A percentile compares a stretch with the other conserved stretches of the same genome.
These are phyloP conservation scores for Mastacembelus armatus DNA, from an alignment of 2,797 vertebrate genomes.

Conservation along the genomic window DNA sequence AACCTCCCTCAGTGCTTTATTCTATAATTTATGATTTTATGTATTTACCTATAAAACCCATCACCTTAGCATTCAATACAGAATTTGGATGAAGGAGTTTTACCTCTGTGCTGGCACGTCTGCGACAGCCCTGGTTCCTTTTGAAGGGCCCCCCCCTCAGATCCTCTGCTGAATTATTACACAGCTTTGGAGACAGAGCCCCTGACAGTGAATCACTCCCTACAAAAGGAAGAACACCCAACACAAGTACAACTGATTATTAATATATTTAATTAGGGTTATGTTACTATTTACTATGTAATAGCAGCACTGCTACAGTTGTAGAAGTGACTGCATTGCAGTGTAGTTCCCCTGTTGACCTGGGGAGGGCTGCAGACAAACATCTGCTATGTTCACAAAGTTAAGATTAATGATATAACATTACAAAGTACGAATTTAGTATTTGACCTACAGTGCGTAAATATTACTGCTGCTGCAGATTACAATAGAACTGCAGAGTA, in stretches of 20 bases:
- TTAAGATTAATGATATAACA: too few species aligned
- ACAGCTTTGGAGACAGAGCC: conserved; percentile 75
- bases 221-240: conserved; percentile 45
- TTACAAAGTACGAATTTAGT: too few species aligned
- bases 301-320: too few species aligned
- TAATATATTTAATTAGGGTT: not conserved
- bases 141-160: conserved; percentile 72
- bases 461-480: too few species aligned
- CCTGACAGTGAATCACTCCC: conserved; percentile 87
- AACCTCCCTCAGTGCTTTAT: too few species aligned
- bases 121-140: conserved; percentile 70
- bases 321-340: too few species aligned
- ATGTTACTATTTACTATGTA: not conserved
- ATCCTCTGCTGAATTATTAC: conserved; percentile 85
- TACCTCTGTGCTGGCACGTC: conserved; percentile 88
- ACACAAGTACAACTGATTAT: not conserved
- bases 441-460: too few species aligned
- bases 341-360: not conserved
- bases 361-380: too few species aligned
- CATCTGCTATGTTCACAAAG: too few species aligned
- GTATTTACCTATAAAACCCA: too few species aligned
- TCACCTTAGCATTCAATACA: not conserved
- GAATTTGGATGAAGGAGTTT: conserved; percentile 7
- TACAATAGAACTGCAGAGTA: too few species aligned
- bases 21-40: too few species aligned